These are phyloP conservation scores for Melopsittacus undulatus DNA, from an alignment of 2,797 vertebrate species.

Conservation along the genomic window DNA sequence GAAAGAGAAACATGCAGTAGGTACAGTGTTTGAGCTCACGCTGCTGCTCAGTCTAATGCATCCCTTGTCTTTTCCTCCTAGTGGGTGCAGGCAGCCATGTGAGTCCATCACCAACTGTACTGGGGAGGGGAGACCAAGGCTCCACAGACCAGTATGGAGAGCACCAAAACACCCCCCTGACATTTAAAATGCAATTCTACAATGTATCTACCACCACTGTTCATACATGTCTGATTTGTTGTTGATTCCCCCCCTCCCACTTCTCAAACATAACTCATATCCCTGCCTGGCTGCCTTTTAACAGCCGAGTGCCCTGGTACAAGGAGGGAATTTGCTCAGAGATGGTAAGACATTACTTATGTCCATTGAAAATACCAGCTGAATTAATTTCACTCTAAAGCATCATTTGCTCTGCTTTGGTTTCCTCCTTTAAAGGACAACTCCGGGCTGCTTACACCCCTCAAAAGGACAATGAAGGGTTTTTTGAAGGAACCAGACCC, in stretches of 20 bases:
- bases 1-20: not conserved
- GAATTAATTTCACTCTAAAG: constrained; percentile 33
- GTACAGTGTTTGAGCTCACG: not conserved
- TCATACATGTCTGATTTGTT: not conserved
- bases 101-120: no score
- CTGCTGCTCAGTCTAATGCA: not conserved
- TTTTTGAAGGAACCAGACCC: not conserved
- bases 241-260: not conserved
- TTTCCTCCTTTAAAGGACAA: constrained; percentile 28
- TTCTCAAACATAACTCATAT: not conserved
- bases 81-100: not conserved
- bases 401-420: not conserved
- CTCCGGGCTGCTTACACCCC: not conserved
- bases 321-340: constrained; percentile 16
- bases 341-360: not conserved
- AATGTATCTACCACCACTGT: no score
- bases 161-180: not conserved
- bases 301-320: not conserved
- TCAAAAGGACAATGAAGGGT: not conserved
- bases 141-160: not conserved
- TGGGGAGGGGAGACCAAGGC: not conserved
- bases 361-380: constrained; percentile 3
- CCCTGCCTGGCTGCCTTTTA: not conserved
- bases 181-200: not conserved
- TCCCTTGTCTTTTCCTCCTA: not conserved